Evolutionary conservation across 2,888 invertebrate species (phyloP).

Genomic region (Imbricaverruca yamaguchii): DNA sequence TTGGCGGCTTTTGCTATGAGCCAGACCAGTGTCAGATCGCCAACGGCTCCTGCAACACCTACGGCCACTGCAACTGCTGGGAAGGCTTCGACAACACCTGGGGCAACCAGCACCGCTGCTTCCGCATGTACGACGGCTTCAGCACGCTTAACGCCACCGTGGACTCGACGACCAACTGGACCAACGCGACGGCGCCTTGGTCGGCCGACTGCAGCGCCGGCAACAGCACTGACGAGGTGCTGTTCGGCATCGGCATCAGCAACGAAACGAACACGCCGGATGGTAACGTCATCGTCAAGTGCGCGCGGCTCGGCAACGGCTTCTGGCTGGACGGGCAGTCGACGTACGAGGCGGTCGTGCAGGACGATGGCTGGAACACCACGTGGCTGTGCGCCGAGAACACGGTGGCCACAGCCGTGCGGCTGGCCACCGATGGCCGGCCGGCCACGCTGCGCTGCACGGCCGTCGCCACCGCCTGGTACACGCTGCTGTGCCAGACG

Average conservation of each 20-base stretch:
- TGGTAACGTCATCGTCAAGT: background rate
- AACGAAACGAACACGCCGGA: background rate
- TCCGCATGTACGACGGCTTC: background rate
- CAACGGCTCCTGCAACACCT: background rate
- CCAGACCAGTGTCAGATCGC: background rate
- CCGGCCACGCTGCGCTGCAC: background rate
- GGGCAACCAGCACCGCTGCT: background rate
- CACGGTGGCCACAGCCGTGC: background rate
- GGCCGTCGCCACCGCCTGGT: background rate
- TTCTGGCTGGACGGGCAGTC: background rate
- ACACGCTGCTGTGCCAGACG: background rate
- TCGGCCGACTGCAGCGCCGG: background rate
- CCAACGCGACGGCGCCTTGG: background rate
- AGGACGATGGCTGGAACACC: background rate
- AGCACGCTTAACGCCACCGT: background rate
- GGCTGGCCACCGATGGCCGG: background rate
- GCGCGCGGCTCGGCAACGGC: background rate
- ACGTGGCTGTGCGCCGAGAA: background rate
- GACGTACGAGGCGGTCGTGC: background rate
- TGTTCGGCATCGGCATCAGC: background rate
- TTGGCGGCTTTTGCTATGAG: background rate
- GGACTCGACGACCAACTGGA: too few species aligned
- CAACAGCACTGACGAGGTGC: background rate
- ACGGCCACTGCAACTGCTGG: background rate
- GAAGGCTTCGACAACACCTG: background rate